phyloP scores from a whole-genome alignment of 2,888 invertebrate species.

The Phanerotoma sp. region DNA sequence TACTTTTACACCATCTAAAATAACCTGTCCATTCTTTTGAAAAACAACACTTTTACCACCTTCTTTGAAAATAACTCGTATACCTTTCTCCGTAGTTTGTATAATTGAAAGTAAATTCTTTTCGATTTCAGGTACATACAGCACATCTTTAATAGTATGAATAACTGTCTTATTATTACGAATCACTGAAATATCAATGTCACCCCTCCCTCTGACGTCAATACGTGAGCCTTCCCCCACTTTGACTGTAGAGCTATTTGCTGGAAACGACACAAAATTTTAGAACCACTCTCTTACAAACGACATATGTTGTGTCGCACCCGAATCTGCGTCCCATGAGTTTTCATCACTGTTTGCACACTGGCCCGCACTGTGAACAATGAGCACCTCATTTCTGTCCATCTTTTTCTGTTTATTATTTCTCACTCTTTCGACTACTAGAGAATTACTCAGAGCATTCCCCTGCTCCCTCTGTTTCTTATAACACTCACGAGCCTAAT shows the following conservation, averaged over 20 bases:
- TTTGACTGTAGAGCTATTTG: not conserved
- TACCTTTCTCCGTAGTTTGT: not conserved
- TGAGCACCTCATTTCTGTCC: no score
- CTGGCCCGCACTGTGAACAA: no score
- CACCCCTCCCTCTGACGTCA: conserved; percentile 10
- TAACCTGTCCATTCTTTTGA: not conserved
- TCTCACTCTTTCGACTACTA: not conserved
- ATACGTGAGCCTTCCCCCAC: conserved; percentile 17
- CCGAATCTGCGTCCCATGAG: conserved; percentile 27
- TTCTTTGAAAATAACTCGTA: conserved; percentile 22
- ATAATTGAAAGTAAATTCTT: conserved; percentile 11
- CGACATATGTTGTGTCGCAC: conserved; percentile 25
- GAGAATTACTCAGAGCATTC: not conserved
- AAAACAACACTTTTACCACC: conserved; percentile 17
- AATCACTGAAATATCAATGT: conserved; percentile 14
- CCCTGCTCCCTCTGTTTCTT: no score
- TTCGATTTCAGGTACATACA: conserved; percentile 24
- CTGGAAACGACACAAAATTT: conserved; percentile 2
- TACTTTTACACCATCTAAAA: conserved; percentile 15
- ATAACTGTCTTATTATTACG: not conserved
- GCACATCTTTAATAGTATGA: conserved; percentile 15
- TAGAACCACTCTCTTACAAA: conserved; percentile 16
- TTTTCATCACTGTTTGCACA: no score
- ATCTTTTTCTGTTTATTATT: no score
- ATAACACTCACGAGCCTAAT: no score